Evolutionary conservation across 2,888 invertebrate species (phyloP), one percentile per base, ranked within the genome.

Genomic region (Cerastis rubricosa): DNA sequence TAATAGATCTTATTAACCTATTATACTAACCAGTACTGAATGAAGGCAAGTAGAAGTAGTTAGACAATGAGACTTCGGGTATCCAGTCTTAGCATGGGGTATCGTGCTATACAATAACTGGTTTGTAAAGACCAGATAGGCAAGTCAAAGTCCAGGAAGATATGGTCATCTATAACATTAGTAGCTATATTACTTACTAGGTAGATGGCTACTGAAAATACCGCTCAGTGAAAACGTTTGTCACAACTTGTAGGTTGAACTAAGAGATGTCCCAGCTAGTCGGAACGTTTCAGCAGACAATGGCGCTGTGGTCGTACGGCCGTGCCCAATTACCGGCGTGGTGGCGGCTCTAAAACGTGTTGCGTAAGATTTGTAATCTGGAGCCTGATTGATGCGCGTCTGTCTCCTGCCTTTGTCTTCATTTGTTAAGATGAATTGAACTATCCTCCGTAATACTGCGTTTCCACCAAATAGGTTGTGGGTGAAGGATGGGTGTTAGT

Each of bases 241-340:
- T 61, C 25, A 43, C 25, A 9, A 17, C 67, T 8, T 51, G 40
- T 76, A 2, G 17, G 14, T 14, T 40, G 57, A 45, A 76, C 65
- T 59, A 59, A 59, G 17, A 7, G 29, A 29, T 54, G n/a, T 43
- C 63, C 35, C 65, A 69, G 68, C 63, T 65, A 47, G 75, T 51
- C 80, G 19, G 67, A 61, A 67, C 63, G 75, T 74, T 84, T 70
- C 67, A 78, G 66, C 29, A 49, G 68, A 82, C 83, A 77, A 81
- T 78, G 74, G 67, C 64, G 64, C 65, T 84, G 64, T 71, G 73
- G 68, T 57, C 35, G 64, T 59, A 78, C 59, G 84, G 86, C 71
- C 61, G 54, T 22, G 65, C 65, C 81, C 83, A 84, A 87, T 85
- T 87, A 87, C 84, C 75, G 76, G 72, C 78, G 57, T 71, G 74